Percentiles rank a stretch among this genome's conserved stretches.
Evolutionary conservation across 2,888 invertebrate species (phyloP).

Genomic region (Andrena bicolor): DNA sequence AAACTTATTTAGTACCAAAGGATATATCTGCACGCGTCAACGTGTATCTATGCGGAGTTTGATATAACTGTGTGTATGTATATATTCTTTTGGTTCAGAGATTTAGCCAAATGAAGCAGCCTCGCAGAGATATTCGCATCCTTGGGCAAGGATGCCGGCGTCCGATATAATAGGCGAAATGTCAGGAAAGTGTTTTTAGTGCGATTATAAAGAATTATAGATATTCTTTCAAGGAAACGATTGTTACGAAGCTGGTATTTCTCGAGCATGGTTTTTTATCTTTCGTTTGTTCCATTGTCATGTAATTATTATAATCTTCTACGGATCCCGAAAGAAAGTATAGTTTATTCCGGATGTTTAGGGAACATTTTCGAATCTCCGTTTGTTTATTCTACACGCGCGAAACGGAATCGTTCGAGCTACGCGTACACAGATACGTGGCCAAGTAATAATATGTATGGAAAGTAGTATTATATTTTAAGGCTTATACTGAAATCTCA

Average conservation of each 20-base stretch:
- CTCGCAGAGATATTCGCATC: conserved; percentile 27
- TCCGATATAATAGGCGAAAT: conserved; percentile 22
- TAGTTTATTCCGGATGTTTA: conserved; percentile 43
- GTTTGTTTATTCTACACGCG: background rate
- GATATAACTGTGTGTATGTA: conserved; percentile 58
- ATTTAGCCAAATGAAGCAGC: conserved; percentile 56
- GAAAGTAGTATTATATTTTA: conserved; percentile 40
- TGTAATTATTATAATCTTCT: conserved; percentile 28
- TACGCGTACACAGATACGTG: conserved; percentile 19
- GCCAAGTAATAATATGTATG: conserved; percentile 34
- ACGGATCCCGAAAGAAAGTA: conserved; percentile 25
- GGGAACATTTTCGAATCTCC: background rate
- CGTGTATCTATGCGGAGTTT: conserved; percentile 51
- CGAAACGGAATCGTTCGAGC: conserved; percentile 10
- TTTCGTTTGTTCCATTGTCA: conserved; percentile 9
- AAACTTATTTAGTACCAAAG: conserved; percentile 69
- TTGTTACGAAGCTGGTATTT: conserved; percentile 32
- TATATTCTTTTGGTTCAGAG: conserved; percentile 55
- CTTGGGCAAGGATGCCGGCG: conserved; percentile 6
- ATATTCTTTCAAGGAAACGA: conserved; percentile 35
- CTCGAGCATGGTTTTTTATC: conserved; percentile 10
- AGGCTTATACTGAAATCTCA: conserved; percentile 24
- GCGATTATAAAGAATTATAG: conserved; percentile 32
- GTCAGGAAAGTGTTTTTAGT: conserved; percentile 41
- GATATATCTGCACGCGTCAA: conserved; percentile 64